These are phyloP conservation scores for Toxostoma redivivum DNA, from an alignment of 2,113 vertebrate species.

Conservation along the genomic window DNA sequence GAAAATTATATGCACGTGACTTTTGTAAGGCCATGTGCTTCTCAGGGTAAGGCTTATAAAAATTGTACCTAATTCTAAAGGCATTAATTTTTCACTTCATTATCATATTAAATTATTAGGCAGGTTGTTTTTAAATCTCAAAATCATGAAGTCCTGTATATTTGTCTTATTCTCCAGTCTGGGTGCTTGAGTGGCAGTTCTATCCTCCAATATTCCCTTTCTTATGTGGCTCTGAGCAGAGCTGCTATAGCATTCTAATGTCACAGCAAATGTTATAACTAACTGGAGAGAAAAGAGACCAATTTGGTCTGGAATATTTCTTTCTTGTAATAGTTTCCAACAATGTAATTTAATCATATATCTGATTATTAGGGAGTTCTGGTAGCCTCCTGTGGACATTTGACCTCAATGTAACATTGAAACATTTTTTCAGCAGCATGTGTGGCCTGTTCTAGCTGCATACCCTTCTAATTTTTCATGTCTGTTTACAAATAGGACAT, in stretches of 20 bases:
- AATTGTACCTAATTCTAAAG: not conserved
- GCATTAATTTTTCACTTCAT: not conserved
- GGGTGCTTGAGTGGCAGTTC: not conserved
- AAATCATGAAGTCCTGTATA: not conserved
- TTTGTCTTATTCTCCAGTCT: not conserved
- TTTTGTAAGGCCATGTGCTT: not conserved
- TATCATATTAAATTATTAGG: not conserved
- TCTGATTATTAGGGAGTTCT: not conserved
- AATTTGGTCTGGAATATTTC: not conserved
- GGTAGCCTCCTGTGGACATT: not conserved
- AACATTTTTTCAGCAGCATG: not conserved
- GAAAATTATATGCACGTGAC: not conserved
- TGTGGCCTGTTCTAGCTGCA: not conserved
- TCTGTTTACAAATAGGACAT: not conserved
- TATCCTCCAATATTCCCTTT: not conserved
- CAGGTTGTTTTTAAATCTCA: not conserved
- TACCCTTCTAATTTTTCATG: not conserved
- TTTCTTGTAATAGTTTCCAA: not conserved
- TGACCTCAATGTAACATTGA: not conserved
- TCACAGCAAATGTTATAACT: not conserved
- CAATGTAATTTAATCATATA: not conserved
- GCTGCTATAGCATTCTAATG: not conserved
- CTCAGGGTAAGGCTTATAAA: not conserved
- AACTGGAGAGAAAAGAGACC: not conserved
- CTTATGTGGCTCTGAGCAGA: not conserved